Evolutionary conservation across 2,888 invertebrate species (phyloP), one percentile per base, ranked within the genome.

Genomic region (Tinea pellionella): DNA sequence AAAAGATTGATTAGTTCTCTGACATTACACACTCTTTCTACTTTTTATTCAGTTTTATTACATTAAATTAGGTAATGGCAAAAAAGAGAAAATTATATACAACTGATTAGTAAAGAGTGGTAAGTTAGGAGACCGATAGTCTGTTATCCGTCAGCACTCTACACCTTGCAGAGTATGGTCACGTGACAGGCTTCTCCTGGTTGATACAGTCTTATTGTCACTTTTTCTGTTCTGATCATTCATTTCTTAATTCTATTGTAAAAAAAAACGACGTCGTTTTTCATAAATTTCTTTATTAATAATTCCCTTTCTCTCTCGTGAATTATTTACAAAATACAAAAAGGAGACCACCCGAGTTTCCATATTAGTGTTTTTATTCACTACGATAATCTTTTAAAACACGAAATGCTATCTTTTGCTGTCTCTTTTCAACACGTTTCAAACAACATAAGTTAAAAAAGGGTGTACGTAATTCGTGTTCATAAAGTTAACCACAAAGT

Each of bases 241-340:
- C n/a, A n/a, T n/a, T n/a, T 24, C 24, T 24, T 24, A 24, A 24
- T 24, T 2, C 6, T 24, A 24, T 3, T 6, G 6, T 24, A 6
- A 24, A 24, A 24, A 24, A 24, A 24, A 3, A 24, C 24, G 47
- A 2, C 47, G 15, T 29, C 16, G 43, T 59, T n/a, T 74, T 73
- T 76, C 68, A 69, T 78, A 43, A 78, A 75, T 24, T 42, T 78
- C 70, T 86, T 86, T 80, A 84, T 81, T 84, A 77, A 74, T 78
- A 81, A n/a, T 72, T 74, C 76, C 77, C 71, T 66, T 64, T 73
- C 71, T 75, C 71, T 73, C 71, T 73, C 75, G 65, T 78, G 80
- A 78, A 80, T 68, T 86, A 86, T 87, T 77, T 86, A 87, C 86
- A 87, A 81, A 81, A 77, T 78, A 77, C 74, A 78, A 80, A 74